A percentile compares a stretch with the other conserved stretches of the same genome.
Evolutionary conservation across 1,140 invertebrate species (phyloP).

Genomic region (Drosophila suzukii): DNA sequence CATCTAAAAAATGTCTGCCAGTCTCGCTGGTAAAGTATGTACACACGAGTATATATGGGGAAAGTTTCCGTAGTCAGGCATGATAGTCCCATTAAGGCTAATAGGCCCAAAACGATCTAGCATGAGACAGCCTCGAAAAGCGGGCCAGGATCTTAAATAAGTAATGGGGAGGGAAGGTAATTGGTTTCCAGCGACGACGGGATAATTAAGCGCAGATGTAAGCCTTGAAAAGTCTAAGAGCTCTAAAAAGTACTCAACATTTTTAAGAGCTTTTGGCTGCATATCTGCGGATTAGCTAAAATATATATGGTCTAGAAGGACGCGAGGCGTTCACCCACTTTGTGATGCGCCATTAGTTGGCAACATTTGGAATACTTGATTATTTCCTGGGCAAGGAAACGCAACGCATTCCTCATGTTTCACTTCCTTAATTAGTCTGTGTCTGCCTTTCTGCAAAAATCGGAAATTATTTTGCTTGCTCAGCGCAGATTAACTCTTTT

Average conservation of each 20-base stretch:
- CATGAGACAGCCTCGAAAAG: constrained; percentile 41
- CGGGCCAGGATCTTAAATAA: constrained; percentile 13
- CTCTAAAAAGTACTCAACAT: constrained; percentile 5
- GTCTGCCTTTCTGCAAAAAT: constrained; percentile 3
- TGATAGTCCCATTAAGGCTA: constrained; percentile 76
- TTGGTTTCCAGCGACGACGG: constrained; percentile 13
- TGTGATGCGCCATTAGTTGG: constrained; percentile 1
- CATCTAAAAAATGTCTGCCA: constrained; percentile 32
- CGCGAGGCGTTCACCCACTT: background rate
- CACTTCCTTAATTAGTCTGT: constrained; percentile 8
- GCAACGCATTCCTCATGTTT: constrained; percentile 15
- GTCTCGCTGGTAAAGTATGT: background rate
- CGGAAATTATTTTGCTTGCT: constrained; percentile 16
- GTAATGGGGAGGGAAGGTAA: background rate
- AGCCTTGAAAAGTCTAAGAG: constrained; percentile 2
- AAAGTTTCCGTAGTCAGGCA: constrained; percentile 67
- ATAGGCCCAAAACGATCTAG: constrained; percentile 68
- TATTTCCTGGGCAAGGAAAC: constrained; percentile 11
- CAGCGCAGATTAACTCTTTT: constrained; percentile 13
- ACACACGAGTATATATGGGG: background rate
- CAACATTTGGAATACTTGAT: constrained; percentile 13
- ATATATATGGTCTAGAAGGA: constrained; percentile 7
- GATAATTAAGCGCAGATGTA: constrained; percentile 18
- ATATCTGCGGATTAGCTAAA: constrained; percentile 5
- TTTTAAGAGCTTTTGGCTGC: constrained; percentile 12